Conservation (phyloP, 2,888 invertebrate genomes). For the Hartigia nigra region DNA sequence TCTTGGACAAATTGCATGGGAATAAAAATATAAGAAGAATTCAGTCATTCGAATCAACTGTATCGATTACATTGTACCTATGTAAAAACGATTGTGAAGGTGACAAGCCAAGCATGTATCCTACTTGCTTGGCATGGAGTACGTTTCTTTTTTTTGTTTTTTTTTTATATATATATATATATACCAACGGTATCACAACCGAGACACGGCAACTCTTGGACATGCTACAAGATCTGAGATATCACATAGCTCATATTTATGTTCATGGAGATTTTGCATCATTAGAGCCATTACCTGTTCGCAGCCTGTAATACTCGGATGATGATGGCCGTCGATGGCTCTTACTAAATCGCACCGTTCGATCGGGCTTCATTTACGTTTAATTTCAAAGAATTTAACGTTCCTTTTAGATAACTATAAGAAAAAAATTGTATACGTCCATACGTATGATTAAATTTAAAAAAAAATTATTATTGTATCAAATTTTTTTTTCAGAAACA, state of each 20-base stretch:
- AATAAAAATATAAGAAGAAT: too few species aligned
- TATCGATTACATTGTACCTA: neutral
- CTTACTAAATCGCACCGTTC: neutral
- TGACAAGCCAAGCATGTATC: neutral
- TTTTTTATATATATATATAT: conserved; percentile 12
- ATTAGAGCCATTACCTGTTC: conserved; percentile 64
- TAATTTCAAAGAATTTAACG: neutral
- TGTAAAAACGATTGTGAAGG: neutral
- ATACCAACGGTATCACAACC: conserved; percentile 54
- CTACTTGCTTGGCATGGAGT: neutral
- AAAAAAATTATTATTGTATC: neutral
- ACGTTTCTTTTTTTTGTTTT: conserved; percentile 13
- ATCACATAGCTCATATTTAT: conserved; percentile 63
- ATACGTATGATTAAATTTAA: neutral
- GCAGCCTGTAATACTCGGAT: conserved; percentile 52
- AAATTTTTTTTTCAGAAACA: neutral
- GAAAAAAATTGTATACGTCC: neutral
- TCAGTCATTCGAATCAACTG: too few species aligned
- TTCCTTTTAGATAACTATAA: neutral
- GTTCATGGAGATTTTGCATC: conserved; percentile 63
- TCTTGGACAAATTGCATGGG: too few species aligned
- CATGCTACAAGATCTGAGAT: conserved; percentile 57
- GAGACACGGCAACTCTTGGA: conserved; percentile 57
- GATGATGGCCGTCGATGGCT: neutral
- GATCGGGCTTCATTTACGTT: neutral